Evolutionary conservation across 2,113 vertebrate genomes (phyloP).

Genomic region (Todiramphus saurophagus): DNA sequence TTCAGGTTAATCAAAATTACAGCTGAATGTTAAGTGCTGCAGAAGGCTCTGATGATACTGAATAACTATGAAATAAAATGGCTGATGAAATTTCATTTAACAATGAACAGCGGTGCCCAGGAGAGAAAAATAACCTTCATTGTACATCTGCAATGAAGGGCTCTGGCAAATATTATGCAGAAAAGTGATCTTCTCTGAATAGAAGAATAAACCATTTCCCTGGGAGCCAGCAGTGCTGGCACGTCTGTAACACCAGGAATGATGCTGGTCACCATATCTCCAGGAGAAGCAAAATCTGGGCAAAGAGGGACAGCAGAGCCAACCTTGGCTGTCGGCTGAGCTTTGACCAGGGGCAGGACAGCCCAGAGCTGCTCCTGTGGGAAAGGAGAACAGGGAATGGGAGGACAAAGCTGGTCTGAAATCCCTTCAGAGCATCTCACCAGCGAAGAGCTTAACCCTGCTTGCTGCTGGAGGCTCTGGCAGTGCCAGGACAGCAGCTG

Average conservation of each 20-base stretch:
- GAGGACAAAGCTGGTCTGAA: neutral
- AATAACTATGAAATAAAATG: neutral
- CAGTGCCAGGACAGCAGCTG: rapidly evolving
- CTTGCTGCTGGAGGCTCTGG: neutral
- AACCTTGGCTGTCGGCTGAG: neutral
- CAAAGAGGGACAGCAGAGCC: neutral
- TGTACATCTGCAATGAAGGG: neutral
- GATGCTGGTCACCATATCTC: neutral
- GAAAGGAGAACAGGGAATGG: neutral
- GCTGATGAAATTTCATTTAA: slow-evolving; percentile 33
- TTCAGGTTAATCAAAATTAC: slow-evolving; percentile 41
- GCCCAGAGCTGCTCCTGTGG: neutral
- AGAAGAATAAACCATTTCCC: neutral
- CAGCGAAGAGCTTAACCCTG: neutral
- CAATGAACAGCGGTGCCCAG: neutral
- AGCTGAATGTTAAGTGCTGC: neutral
- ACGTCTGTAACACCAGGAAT: rapidly evolving
- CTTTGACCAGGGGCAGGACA: neutral
- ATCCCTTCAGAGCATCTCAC: neutral
- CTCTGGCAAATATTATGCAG: neutral
- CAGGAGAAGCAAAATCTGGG: neutral
- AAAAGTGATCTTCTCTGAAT: neutral
- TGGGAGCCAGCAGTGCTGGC: rapidly evolving
- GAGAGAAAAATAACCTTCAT: neutral
- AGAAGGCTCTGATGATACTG: neutral